A percentile compares a stretch with the other conserved stretches of the same genome.
Conservation (phyloP, 2,113 vertebrate genomes). For the Sylvilagus bachmani region DNA sequence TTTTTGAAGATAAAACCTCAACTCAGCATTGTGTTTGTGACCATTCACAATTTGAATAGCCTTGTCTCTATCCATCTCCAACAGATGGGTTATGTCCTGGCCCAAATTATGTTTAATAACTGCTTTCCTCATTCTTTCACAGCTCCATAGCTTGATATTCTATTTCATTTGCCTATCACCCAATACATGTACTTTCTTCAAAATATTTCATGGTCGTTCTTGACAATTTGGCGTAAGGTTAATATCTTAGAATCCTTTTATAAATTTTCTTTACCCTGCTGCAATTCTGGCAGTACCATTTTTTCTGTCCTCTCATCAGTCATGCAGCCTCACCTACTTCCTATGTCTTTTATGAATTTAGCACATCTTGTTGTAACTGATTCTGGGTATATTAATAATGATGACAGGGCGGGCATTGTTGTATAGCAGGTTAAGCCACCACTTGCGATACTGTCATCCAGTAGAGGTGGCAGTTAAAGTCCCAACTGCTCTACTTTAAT, state of each 20-base stretch:
- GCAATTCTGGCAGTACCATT: not conserved
- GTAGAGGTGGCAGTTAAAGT: no score
- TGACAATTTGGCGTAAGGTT: not conserved
- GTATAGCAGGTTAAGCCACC: no score
- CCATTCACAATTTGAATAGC: not conserved
- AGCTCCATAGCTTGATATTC: not conserved
- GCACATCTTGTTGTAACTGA: not conserved
- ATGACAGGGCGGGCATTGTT: not conserved
- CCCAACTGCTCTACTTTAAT: no score
- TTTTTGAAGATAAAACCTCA: not conserved
- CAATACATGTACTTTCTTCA: not conserved
- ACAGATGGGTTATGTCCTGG: not conserved
- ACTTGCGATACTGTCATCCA: no score
- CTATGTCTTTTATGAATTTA: not conserved
- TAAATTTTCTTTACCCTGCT: not conserved
- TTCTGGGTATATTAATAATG: not conserved
- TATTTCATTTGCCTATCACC: not conserved
- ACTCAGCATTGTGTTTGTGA: not conserved
- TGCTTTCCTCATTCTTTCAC: not conserved
- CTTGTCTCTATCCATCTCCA: not conserved
- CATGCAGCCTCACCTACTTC: not conserved
- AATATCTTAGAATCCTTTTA: not conserved
- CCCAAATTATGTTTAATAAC: not conserved
- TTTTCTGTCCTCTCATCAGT: not conserved
- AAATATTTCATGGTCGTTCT: not conserved